Conservation (phyloP, 2,888 invertebrate species). For the Lathronympha strigana region DNA sequence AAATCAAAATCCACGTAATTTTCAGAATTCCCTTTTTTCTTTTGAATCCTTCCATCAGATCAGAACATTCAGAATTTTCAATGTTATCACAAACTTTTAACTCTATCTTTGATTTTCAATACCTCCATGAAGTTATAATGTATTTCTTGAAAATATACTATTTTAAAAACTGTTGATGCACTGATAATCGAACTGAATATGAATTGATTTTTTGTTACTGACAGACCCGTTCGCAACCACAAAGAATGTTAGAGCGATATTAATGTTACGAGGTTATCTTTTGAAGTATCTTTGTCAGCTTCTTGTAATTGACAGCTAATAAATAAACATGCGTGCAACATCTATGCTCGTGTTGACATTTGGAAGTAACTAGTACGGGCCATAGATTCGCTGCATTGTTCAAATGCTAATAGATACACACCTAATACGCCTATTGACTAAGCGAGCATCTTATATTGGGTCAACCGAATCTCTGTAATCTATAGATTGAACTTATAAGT, state of each 20-base stretch:
- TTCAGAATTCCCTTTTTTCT: too few relatives aligned
- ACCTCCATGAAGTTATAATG: too few relatives aligned
- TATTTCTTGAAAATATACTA: too few relatives aligned
- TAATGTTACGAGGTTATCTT: slow-evolving; percentile 34
- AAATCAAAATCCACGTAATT: too few relatives aligned
- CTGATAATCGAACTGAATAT: neutral
- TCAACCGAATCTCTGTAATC: slow-evolving; percentile 8
- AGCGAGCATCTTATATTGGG: slow-evolving; percentile 24
- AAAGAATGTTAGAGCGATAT: slow-evolving; percentile 9
- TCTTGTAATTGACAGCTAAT: slow-evolving; percentile 32
- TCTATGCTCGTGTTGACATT: slow-evolving; percentile 36
- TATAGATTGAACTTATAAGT: too few relatives aligned
- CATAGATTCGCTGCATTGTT: slow-evolving; percentile 37
- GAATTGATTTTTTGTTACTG: neutral
- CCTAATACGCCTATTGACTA: slow-evolving; percentile 37
- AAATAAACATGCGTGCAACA: slow-evolving; percentile 30
- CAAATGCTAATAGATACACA: slow-evolving; percentile 36
- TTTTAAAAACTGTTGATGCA: too few relatives aligned
- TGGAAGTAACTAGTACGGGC: slow-evolving; percentile 18
- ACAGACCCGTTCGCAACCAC: slow-evolving; percentile 5
- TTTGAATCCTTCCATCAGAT: too few relatives aligned
- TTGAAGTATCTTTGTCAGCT: slow-evolving; percentile 25
- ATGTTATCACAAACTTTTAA: too few relatives aligned
- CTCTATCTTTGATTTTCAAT: too few relatives aligned
- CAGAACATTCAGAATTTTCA: too few relatives aligned